Percentiles rank a stretch among this genome's conserved stretches.
These are phyloP conservation scores for Cremastinae sp. DNA, from an alignment of 2,888 invertebrate species.

Conservation along the genomic window DNA sequence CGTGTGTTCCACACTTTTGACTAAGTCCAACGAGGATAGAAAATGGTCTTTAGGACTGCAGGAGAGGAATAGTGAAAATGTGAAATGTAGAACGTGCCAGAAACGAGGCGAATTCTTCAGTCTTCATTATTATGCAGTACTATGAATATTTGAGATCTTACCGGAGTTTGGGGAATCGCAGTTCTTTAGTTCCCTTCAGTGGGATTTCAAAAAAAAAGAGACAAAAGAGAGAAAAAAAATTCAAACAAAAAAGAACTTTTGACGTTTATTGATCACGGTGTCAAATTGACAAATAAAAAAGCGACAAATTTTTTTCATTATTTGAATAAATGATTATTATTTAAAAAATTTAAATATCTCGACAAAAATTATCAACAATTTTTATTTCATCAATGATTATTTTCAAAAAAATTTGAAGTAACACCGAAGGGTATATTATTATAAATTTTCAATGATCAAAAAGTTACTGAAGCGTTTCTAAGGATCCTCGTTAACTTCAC, in stretches of 20 bases:
- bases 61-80: not conserved
- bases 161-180: constrained; percentile 60
- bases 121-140: constrained; percentile 72
- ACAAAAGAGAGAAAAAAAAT: not conserved
- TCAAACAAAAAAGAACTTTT: constrained; percentile 4
- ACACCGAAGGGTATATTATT: no score
- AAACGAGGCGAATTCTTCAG: constrained; percentile 38
- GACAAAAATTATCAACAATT: no score
- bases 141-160: constrained; percentile 72
- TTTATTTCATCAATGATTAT: not conserved
- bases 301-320: no score
- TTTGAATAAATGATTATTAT: no score
- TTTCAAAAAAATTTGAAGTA: not conserved
- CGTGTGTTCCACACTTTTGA: constrained; percentile 19
- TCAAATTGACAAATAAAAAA: no score
- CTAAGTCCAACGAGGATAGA: constrained; percentile 35
- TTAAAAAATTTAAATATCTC: no score
- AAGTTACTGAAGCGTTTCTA: no score
- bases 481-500: not conserved
- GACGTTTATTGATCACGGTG: not conserved
- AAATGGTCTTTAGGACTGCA: constrained; percentile 24
- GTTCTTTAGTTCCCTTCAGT: constrained; percentile 37
- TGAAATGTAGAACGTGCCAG: constrained; percentile 15
- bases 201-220: constrained; percentile 14
- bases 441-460: no score